phyloP scores from a whole-genome alignment of 2,113 vertebrate genomes.

The Plecturocebus donacophilus region DNA sequence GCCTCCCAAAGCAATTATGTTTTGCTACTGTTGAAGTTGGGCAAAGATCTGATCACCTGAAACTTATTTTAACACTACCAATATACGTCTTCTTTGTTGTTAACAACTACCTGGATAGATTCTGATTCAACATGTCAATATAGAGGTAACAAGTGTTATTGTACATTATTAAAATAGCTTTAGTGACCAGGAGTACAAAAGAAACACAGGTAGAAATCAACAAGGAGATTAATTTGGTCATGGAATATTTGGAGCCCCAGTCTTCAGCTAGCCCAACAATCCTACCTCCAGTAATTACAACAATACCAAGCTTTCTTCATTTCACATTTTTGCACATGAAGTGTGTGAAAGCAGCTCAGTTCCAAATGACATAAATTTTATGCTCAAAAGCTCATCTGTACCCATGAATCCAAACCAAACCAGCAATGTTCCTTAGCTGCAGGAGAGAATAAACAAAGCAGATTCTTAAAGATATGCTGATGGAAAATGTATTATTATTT shows the following conservation, averaged over 20 bases:
- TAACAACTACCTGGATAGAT: background rate
- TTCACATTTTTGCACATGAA: conserved; percentile 72
- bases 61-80: background rate
- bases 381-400: conserved; percentile 70
- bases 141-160: background rate
- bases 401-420: conserved; percentile 58
- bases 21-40: background rate
- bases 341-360: conserved; percentile 33
- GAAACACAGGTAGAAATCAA: conserved; percentile 41
- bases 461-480: conserved; percentile 50
- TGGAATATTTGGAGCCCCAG: conserved; percentile 27
- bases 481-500: conserved; percentile 63
- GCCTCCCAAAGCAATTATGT: background rate
- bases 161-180: conserved; percentile 58
- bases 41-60: conserved; percentile 9
- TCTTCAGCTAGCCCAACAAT: conserved; percentile 19
- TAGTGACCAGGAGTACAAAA: background rate
- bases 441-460: conserved; percentile 54
- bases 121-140: conserved; percentile 3
- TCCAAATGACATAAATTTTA: conserved; percentile 66
- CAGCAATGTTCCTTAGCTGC: conserved; percentile 42
- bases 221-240: background rate
- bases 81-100: background rate
- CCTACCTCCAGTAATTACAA: conserved; percentile 59
- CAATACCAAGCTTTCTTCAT: conserved; percentile 49